Conservation (phyloP, 2,888 invertebrate species). For the Tachina grossa region DNA sequence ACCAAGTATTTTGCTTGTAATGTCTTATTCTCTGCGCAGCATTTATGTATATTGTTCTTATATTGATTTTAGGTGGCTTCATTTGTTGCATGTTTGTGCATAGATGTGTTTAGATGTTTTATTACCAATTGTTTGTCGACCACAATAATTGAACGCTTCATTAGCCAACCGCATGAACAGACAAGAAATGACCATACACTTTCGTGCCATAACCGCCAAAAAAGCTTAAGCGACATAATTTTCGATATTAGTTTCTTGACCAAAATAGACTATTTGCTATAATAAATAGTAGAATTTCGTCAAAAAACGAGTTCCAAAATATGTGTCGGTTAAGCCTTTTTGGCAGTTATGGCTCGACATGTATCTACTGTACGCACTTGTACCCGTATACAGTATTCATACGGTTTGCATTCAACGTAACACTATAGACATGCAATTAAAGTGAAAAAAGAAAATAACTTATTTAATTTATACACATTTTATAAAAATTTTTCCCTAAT, state of each 20-base stretch:
- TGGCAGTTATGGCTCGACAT: too few species aligned
- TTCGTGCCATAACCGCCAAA: too few species aligned
- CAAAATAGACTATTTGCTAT: too few species aligned
- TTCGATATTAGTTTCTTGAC: too few species aligned
- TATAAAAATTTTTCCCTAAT: constrained; percentile 1
- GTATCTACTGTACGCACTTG: constrained; percentile 15
- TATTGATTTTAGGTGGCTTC: constrained; percentile 30
- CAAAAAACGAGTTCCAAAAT: too few species aligned
- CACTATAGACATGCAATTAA: constrained; percentile 37
- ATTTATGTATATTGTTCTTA: neutral
- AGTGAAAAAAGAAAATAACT: constrained; percentile 14
- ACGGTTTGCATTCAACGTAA: constrained; percentile 16
- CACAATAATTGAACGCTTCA: constrained; percentile 56
- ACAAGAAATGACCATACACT: constrained; percentile 25
- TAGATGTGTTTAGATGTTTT: neutral
- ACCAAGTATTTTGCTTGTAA: neutral
- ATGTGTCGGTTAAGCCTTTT: too few species aligned
- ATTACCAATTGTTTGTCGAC: constrained; percentile 44
- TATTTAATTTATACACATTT: constrained; percentile 12
- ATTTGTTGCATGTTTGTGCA: neutral
- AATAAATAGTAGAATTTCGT: too few species aligned
- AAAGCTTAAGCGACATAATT: too few species aligned
- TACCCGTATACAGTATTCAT: neutral
- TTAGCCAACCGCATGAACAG: constrained; percentile 47
- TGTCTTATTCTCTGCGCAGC: neutral